These are phyloP conservation scores for Tipula unca DNA, from an alignment of 2,888 invertebrate species.

Conservation along the genomic window DNA sequence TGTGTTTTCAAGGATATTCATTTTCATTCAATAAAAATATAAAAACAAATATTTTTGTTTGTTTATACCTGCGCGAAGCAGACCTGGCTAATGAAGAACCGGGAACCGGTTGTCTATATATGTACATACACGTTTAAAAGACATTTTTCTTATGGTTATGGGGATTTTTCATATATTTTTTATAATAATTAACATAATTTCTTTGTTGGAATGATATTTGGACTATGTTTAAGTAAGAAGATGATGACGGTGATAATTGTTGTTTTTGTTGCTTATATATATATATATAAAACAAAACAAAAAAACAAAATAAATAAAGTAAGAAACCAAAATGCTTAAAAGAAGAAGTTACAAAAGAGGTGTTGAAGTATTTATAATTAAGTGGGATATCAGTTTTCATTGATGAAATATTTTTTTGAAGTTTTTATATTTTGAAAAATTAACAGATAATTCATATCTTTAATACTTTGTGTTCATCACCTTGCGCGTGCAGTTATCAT, in stretches of 20 bases:
- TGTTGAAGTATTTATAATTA: conserved; percentile 14
- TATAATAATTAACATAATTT: background rate
- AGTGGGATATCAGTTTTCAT: conserved; percentile 14
- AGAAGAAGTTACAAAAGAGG: conserved; percentile 14
- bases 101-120: background rate
- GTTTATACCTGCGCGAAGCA: background rate
- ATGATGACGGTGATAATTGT: background rate
- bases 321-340: background rate
- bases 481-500: background rate
- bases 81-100: background rate
- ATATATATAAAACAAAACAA: too few species aligned
- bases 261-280: background rate
- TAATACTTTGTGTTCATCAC: background rate
- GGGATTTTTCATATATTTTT: background rate
- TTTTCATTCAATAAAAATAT: background rate
- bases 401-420: conserved; percentile 14
- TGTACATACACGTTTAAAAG: background rate
- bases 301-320: background rate
- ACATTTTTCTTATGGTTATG: background rate
- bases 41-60: background rate
- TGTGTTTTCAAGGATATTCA: background rate
- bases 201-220: background rate
- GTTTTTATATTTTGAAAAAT: background rate
- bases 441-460: conserved; percentile 4
- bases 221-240: background rate